phyloP scores from a whole-genome alignment of 1,140 invertebrate species.

The Drosophila sulfurigaster region DNA sequence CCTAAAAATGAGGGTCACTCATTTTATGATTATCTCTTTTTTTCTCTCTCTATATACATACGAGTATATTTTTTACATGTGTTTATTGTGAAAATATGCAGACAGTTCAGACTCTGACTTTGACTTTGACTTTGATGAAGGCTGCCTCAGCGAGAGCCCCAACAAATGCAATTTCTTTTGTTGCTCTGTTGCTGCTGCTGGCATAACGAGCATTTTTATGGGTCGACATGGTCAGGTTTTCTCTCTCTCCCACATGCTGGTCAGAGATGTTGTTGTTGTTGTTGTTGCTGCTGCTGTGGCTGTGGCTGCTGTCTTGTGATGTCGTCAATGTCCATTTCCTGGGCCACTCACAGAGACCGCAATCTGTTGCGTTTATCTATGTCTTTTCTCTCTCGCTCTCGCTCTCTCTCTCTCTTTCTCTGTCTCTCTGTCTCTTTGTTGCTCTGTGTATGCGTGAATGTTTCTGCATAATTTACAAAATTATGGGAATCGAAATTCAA shows the following conservation, averaged over 20 bases:
- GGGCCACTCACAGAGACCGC: constrained; percentile 50
- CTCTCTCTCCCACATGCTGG: constrained; percentile 52
- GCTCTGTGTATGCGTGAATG: constrained; percentile 53
- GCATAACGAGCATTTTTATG: constrained; percentile 58
- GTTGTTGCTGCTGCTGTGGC: constrained; percentile 18
- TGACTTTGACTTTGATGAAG: constrained; percentile 41
- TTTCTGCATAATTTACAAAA: constrained; percentile 64
- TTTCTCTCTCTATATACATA: constrained; percentile 19
- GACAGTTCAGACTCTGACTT: not conserved
- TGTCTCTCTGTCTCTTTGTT: constrained; percentile 22
- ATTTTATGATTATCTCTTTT: constrained; percentile 31
- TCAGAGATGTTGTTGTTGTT: constrained; percentile 25
- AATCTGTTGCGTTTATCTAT: constrained; percentile 59
- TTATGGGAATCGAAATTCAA: constrained; percentile 63
- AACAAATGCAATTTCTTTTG: constrained; percentile 42
- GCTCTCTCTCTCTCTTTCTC: constrained; percentile 1
- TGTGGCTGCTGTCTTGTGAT: constrained; percentile 40
- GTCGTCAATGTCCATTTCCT: constrained; percentile 60
- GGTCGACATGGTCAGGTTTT: constrained; percentile 56
- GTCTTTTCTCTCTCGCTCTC: constrained; percentile 25
- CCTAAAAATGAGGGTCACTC: constrained; percentile 12
- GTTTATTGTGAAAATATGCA: constrained; percentile 13
- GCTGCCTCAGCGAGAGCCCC: constrained; percentile 35
- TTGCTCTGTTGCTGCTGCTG: constrained; percentile 25
- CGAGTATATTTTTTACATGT: not conserved